phyloP scores from a whole-genome alignment of 2,888 invertebrate genomes.

The Cataglyphis altisquamis region DNA sequence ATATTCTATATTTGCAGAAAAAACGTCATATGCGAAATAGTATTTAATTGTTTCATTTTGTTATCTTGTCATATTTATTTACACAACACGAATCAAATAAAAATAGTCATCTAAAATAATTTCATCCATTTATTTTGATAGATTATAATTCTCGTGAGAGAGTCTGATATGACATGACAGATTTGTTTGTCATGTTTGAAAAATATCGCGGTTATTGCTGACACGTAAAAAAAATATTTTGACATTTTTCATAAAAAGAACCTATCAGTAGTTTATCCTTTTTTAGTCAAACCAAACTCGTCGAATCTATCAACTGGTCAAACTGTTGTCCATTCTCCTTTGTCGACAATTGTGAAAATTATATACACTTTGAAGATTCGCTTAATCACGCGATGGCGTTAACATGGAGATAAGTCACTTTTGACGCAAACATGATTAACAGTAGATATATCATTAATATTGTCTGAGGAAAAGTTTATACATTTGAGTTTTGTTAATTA shows the following conservation, averaged over 20 bases:
- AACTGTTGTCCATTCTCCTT: constrained; percentile 7
- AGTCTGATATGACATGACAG: neutral
- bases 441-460: constrained; percentile 41
- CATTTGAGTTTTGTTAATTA: constrained; percentile 27
- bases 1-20: neutral
- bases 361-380: constrained; percentile 36
- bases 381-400: constrained; percentile 37
- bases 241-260: constrained; percentile 34
- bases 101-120: constrained; percentile 33
- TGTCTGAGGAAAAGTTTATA: constrained; percentile 25
- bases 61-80: constrained; percentile 16
- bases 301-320: constrained; percentile 15
- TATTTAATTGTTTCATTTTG: constrained; percentile 10
- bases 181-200: constrained; percentile 38
- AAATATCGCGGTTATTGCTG: constrained; percentile 37
- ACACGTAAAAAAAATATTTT: constrained; percentile 29
- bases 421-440: constrained; percentile 33
- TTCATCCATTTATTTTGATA: constrained; percentile 36
- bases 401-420: constrained; percentile 32
- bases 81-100: constrained; percentile 29
- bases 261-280: neutral
- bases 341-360: constrained; percentile 24
- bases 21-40: neutral
- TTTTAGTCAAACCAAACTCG: neutral
- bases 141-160: constrained; percentile 23